phyloP scores from a whole-genome alignment of 1,140 invertebrate species.

The Anastrepha obliqua region DNA sequence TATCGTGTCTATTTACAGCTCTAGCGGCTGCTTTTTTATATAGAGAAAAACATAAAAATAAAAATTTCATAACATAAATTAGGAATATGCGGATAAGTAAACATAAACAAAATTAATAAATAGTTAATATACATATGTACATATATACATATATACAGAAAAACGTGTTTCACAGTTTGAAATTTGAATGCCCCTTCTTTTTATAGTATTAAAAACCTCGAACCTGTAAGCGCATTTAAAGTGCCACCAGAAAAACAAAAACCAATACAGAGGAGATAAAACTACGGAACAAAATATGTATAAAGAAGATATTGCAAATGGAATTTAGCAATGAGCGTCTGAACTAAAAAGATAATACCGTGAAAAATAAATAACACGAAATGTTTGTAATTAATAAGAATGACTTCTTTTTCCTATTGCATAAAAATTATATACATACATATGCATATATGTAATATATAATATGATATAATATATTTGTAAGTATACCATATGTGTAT shows the following conservation, averaged over 20 bases:
- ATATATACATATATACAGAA: slow-evolving; percentile 29
- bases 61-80: not conserved
- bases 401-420: not conserved
- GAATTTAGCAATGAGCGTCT: not conserved
- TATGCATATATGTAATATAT: no score
- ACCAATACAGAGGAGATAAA: not conserved
- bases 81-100: not conserved
- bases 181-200: not conserved
- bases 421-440: not conserved
- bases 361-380: not conserved
- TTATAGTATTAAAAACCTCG: slow-evolving; percentile 6
- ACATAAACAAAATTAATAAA: slow-evolving; percentile 22
- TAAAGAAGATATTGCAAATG: not conserved
- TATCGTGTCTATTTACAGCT: slow-evolving; percentile 3
- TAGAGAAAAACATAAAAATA: not conserved
- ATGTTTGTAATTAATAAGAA: slow-evolving; percentile 9
- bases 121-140: slow-evolving; percentile 25
- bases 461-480: no score
- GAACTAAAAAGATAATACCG: no score
- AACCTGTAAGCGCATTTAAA: not conserved
- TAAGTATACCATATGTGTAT: not conserved
- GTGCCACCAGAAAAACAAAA: not conserved
- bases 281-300: not conserved
- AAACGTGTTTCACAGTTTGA: not conserved
- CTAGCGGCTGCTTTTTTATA: not conserved